Evolutionary conservation across 2,113 vertebrate species (phyloP).

Genomic region (Callipepla californica): DNA sequence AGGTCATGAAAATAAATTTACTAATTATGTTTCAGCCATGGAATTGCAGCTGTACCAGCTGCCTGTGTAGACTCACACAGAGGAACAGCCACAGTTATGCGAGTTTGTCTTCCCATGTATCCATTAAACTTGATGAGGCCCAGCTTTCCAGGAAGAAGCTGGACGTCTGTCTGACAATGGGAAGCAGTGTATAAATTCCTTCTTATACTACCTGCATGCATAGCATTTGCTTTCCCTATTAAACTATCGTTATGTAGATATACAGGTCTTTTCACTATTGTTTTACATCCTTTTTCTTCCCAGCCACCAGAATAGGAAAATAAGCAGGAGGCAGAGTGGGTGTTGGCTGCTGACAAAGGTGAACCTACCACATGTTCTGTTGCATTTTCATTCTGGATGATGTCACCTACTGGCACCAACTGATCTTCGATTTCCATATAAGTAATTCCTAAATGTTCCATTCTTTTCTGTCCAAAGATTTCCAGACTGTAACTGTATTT

Average conservation of each 20-base stretch:
- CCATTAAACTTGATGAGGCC: fast-evolving
- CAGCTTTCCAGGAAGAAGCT: background rate
- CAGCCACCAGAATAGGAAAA: background rate
- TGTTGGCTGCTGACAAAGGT: background rate
- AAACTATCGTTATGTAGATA: background rate
- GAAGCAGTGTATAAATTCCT: background rate
- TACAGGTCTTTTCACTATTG: background rate
- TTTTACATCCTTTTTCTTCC: background rate
- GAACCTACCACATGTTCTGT: background rate
- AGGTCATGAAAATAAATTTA: background rate
- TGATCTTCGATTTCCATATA: background rate
- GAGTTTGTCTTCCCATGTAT: background rate
- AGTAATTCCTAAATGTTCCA: background rate
- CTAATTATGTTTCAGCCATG: background rate
- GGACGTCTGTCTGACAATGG: background rate
- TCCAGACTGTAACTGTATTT: background rate
- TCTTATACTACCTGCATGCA: background rate
- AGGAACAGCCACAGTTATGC: background rate
- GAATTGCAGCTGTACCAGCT: background rate
- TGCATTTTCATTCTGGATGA: background rate
- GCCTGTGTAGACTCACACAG: background rate
- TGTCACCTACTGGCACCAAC: background rate
- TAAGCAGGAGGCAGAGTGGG: background rate
- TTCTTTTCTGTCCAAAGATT: background rate
- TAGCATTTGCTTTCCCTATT: background rate